Evolutionary conservation across 1,140 invertebrate species (phyloP).

Genomic region (Aphelenchoides fujianensis): DNA sequence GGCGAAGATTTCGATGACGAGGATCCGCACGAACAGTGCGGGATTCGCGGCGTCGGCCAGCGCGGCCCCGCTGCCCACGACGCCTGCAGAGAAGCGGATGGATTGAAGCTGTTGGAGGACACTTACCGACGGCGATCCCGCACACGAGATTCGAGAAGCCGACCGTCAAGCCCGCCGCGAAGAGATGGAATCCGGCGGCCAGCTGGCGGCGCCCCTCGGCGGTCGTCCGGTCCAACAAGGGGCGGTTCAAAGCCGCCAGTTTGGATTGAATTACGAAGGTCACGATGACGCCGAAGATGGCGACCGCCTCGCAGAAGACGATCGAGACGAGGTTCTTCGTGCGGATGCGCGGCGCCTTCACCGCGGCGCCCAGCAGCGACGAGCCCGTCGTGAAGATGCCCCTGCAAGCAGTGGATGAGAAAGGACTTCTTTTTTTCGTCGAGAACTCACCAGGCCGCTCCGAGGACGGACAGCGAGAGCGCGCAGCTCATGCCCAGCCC

Average conservation of each 20-base stretch:
- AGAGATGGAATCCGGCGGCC: constrained; percentile 82
- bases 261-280: constrained; percentile 87
- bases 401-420: constrained; percentile 61
- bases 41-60: no score
- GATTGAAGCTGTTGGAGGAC: no score
- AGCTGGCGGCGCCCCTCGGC: constrained; percentile 36
- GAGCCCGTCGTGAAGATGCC: constrained; percentile 93
- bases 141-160: constrained; percentile 90
- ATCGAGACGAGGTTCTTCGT: no score
- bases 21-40: constrained; percentile 96
- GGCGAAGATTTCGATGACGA: constrained; percentile 97
- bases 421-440: no score
- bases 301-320: no score
- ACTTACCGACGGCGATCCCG: no score
- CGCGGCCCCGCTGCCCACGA: constrained; percentile 90
- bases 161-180: constrained; percentile 87
- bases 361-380: constrained; percentile 92
- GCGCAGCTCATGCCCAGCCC: constrained; percentile 83
- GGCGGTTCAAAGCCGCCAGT: constrained; percentile 64
- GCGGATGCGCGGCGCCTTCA: constrained; percentile 96
- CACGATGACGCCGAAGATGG: constrained; percentile 92
- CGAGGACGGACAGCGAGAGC: constrained; percentile 92
- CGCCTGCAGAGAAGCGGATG: constrained; percentile 89
- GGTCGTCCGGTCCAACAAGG: background rate
- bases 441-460: constrained; percentile 83